Percentiles rank a stretch among this genome's conserved stretches.
phyloP scores from a whole-genome alignment of 2,888 invertebrate genomes.

The Clusia tigrina region DNA sequence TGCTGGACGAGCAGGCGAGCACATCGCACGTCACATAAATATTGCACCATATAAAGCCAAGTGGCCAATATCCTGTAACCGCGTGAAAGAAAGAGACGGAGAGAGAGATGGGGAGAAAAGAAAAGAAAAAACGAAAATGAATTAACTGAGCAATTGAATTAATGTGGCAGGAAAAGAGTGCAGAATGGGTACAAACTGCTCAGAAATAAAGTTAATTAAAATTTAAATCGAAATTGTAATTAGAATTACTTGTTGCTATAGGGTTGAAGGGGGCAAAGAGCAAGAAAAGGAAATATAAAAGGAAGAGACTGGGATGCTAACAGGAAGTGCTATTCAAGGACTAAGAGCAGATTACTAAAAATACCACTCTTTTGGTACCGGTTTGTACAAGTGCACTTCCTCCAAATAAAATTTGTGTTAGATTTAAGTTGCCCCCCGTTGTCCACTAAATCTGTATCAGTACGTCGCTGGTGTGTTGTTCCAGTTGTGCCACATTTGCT shows the following conservation, averaged over 20 bases:
- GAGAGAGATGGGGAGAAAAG: no score
- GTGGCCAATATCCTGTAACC: constrained; percentile 87
- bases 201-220: constrained; percentile 38
- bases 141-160: not conserved
- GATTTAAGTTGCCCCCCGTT: no score
- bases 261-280: not conserved
- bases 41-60: constrained; percentile 91
- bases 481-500: no score
- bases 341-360: no score
- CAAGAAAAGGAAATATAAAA: constrained; percentile 3
- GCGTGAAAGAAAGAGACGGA: constrained; percentile 29
- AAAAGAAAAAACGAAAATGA: not conserved
- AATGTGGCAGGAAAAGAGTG: not conserved
- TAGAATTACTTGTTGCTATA: constrained; percentile 35
- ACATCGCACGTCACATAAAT: constrained; percentile 96
- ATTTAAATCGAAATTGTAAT: constrained; percentile 32
- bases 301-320: no score
- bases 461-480: no score
- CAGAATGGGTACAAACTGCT: not conserved
- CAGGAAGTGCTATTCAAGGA: no score
- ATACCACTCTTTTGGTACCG: no score
- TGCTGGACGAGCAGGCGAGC: constrained; percentile 92
- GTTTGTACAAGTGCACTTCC: no score
- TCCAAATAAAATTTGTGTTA: no score
- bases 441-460: no score